Evolutionary conservation across 2,113 vertebrate species (phyloP).

Genomic region (Holacanthus passer): DNA sequence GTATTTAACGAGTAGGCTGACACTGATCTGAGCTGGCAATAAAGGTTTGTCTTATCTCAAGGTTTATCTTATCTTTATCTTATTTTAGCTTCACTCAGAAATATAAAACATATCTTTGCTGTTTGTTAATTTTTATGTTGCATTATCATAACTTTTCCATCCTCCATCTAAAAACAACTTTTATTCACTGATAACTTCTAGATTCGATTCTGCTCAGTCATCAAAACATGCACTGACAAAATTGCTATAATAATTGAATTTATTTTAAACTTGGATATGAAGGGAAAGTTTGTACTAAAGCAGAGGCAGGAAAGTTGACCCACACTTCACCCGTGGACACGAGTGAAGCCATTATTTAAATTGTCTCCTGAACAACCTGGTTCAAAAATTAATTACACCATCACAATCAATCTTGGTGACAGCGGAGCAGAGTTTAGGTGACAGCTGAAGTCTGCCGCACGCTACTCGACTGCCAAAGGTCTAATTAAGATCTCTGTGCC

Average conservation of each 20-base stretch:
- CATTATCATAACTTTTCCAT: not conserved
- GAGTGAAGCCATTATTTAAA: not conserved
- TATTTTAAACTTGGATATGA: too few relatives aligned
- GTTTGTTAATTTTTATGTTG: not conserved
- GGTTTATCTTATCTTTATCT: too few relatives aligned
- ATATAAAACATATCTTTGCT: not conserved
- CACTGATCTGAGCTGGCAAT: too few relatives aligned
- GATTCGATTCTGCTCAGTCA: too few relatives aligned
- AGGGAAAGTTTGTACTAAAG: not conserved
- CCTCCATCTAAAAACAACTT: not conserved
- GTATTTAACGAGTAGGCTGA: not conserved
- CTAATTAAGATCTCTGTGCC: slow-evolving; percentile 37
- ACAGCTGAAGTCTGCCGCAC: slow-evolving; percentile 24
- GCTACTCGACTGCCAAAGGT: slow-evolving; percentile 14
- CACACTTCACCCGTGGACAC: not conserved
- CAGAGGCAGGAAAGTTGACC: not conserved
- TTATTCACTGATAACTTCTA: not conserved
- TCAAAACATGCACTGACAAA: too few relatives aligned
- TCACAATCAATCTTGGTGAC: slow-evolving; percentile 11
- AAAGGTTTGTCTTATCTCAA: too few relatives aligned
- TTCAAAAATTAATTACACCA: slow-evolving; percentile 28
- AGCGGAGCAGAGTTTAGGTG: slow-evolving; percentile 25
- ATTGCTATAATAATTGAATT: too few relatives aligned
- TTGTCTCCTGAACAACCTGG: not conserved
- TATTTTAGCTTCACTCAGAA: not conserved